Evolutionary conservation across 2,797 vertebrate genomes (phyloP).

Genomic region (Mus caroli): DNA sequence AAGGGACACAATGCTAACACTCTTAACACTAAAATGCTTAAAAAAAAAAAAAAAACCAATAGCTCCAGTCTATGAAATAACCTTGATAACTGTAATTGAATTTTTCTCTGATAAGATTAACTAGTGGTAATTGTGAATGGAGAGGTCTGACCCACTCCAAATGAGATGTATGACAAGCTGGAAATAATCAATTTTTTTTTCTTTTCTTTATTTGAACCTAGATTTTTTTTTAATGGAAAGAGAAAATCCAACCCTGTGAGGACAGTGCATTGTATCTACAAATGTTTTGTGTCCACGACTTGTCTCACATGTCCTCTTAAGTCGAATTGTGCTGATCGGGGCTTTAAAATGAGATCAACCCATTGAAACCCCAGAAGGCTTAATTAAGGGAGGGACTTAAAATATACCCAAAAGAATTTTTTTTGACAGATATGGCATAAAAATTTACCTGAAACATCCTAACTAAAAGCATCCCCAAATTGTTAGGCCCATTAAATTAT

Average conservation of each 20-base stretch:
- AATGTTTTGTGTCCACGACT: conserved; percentile 91
- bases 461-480: conserved; percentile 85
- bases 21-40: conserved; percentile 89
- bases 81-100: conserved; percentile 99
- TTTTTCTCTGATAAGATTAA: conserved; percentile 98
- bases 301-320: conserved; percentile 90
- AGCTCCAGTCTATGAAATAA: conserved; percentile 94
- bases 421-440: conserved; percentile 83
- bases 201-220: conserved; percentile 79
- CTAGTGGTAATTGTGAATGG: conserved; percentile 95
- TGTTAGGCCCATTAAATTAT: conserved; percentile 73
- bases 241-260: conserved; percentile 88
- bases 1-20: conserved; percentile 88
- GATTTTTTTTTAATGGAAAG: conserved; percentile 86
- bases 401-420: conserved; percentile 78
- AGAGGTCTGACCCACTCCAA: conserved; percentile 91
- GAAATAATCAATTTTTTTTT: conserved; percentile 91
- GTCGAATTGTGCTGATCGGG: conserved; percentile 97
- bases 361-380: conserved; percentile 97
- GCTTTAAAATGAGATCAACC: conserved; percentile 97
- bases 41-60: conserved; percentile 81
- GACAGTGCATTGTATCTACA: conserved; percentile 88
- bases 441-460: conserved; percentile 87
- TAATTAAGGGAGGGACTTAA: conserved; percentile 94
- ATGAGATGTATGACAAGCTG: conserved; percentile 92